Evolutionary conservation across 2,113 vertebrate genomes (phyloP), one percentile per base, ranked within the genome.

Genomic region (Cepphus grylle): DNA sequence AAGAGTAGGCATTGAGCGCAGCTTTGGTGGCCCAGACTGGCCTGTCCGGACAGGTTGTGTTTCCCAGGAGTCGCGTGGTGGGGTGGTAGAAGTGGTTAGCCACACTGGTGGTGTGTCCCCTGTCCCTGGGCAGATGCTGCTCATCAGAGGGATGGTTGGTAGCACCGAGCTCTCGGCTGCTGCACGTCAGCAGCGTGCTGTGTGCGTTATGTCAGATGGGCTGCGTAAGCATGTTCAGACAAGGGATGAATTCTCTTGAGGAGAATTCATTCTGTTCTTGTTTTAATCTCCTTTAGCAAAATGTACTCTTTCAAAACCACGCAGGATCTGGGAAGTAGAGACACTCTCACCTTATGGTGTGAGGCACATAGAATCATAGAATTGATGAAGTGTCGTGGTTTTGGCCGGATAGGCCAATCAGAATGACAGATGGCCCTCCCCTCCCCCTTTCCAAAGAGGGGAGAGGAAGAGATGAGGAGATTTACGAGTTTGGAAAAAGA

Each of bases 21-120:
- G 21, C n/a, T 25, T 25, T 8, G 15, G n/a, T 20, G 34, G 45
- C 59, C 29, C 66, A 49, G 45, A 21, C 27, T 8, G 34, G 43
- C 21, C 32, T 47, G 15, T 79, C 22, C n/a, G 45, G 38, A 34
- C 0, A 26, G 40, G 22, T 4, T 36, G 34, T 30, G 30, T 20
- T 73, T 65, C n/a, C 29, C 21, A 40, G 16, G 8, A 16, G 14
- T 29, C 77, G 43, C 29, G 12, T 40, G 25, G 6, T 47, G 61
- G 59, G 15, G 34, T 62, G 69, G 17, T 34, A 56, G 61, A 26
- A 38, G 11, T 5, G 32, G 32, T 20, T 32, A 17, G 26, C 30
- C 1, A 5, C 8, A 6, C 15, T 23, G 49, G 15, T n/a, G 36
- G 11, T 5, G 6, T 15, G 2, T 50, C 34, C 36, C 49, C 8